These are phyloP conservation scores for Hipparchia sbordonii DNA, from an alignment of 2,888 invertebrate species.

Conservation along the genomic window DNA sequence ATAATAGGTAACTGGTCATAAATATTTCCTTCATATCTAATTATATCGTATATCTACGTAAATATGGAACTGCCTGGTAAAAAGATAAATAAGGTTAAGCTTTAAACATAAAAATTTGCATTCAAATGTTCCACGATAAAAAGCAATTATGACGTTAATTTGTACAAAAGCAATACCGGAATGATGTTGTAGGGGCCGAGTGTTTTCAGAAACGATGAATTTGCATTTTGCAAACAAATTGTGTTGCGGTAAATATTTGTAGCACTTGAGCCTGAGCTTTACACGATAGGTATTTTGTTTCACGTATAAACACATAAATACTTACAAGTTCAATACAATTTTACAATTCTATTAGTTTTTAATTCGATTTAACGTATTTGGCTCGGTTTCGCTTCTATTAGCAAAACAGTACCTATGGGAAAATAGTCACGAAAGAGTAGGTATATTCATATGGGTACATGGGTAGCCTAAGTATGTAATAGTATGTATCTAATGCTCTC, in stretches of 20 bases:
- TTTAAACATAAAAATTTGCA: constrained; percentile 6
- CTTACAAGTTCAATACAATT: not conserved
- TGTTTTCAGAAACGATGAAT: constrained; percentile 26
- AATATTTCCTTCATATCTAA: not conserved
- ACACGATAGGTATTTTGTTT: not conserved
- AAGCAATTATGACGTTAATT: constrained; percentile 15
- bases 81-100: not conserved
- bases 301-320: not conserved
- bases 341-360: not conserved
- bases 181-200: constrained; percentile 17
- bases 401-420: too few relatives aligned
- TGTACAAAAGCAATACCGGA: constrained; percentile 16
- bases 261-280: constrained; percentile 26
- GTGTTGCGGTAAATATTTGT: constrained; percentile 30
- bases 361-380: not conserved
- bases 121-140: constrained; percentile 11
- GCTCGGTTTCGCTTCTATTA: too few relatives aligned
- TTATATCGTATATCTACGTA: not conserved
- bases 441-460: too few relatives aligned
- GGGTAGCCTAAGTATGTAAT: too few relatives aligned
- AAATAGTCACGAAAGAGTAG: too few relatives aligned
- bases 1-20: not conserved
- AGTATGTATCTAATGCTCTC: too few relatives aligned
- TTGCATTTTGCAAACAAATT: constrained; percentile 32
- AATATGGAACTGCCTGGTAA: not conserved